Evolutionary conservation across 2,113 vertebrate genomes (phyloP).

Genomic region (Diadophis punctatus): DNA sequence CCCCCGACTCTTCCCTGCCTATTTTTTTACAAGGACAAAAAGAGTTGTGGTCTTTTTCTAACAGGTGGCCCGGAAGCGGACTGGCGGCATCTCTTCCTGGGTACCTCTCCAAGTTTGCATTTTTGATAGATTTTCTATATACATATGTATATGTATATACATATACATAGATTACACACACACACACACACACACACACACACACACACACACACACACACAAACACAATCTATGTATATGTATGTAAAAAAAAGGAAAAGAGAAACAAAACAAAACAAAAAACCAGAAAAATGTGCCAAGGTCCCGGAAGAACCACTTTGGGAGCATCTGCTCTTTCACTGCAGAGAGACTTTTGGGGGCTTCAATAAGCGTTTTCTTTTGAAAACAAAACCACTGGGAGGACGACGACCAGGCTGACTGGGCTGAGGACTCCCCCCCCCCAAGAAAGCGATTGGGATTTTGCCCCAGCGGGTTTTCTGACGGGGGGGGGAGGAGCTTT

Average conservation of each 20-base stretch:
- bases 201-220: too few relatives aligned
- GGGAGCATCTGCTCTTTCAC: neutral
- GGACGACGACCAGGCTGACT: too few relatives aligned
- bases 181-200: too few relatives aligned
- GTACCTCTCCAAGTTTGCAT: neutral
- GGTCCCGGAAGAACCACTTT: neutral
- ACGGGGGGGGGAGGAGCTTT: neutral
- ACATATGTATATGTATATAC: neutral
- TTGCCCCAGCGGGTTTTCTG: neutral
- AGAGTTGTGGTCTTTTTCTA: constrained; percentile 40
- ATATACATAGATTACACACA: too few relatives aligned
- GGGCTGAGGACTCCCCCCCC: neutral
- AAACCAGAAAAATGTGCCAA: neutral
- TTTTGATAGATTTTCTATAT: neutral
- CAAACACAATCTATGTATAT: too few relatives aligned
- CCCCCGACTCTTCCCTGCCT: neutral
- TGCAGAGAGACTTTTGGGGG: neutral
- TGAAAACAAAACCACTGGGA: neutral
- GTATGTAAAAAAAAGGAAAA: neutral
- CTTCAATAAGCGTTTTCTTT: neutral
- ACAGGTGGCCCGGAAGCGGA: neutral
- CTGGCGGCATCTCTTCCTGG: neutral
- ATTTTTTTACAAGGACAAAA: constrained; percentile 9
- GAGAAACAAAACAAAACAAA: neutral
- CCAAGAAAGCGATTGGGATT: neutral